Percentiles rank a stretch among this genome's conserved stretches.
phyloP scores from a whole-genome alignment of 2,113 vertebrate genomes.

The Ovis canadensis region DNA sequence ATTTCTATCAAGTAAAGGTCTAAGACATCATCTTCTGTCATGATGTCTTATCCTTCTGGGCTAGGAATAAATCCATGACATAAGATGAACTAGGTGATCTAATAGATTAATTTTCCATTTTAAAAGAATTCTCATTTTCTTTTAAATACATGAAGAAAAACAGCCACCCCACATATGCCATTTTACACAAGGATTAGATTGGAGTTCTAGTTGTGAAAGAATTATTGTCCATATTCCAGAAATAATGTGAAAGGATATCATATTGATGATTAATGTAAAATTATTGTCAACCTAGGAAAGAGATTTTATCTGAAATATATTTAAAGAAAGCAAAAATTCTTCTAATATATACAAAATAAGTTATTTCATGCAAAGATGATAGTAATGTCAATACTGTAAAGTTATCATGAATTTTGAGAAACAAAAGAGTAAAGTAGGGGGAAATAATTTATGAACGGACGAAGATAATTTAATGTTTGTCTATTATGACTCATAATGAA shows the following conservation, averaged over 20 bases:
- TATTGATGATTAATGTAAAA: background rate
- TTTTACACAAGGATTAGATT: background rate
- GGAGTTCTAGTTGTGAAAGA: background rate
- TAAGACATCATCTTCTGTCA: background rate
- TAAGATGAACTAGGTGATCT: background rate
- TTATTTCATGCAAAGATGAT: background rate
- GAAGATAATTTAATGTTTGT: background rate
- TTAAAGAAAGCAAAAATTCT: background rate
- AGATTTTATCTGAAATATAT: background rate
- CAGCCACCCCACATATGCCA: background rate
- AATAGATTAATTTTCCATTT: background rate
- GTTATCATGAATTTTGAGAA: background rate
- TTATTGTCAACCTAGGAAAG: background rate
- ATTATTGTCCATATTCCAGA: background rate
- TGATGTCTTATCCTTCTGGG: background rate
- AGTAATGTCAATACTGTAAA: background rate
- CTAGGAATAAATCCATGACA: background rate
- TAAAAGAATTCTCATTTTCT: constrained; percentile 1
- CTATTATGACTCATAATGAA: constrained; percentile 12
- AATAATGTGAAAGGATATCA: background rate
- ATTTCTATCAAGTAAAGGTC: background rate
- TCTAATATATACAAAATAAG: background rate
- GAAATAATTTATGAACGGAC: background rate
- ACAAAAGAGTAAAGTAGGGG: background rate
- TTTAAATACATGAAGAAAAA: constrained; percentile 22